These are phyloP conservation scores for Podarcis cretensis DNA, from an alignment of 2,113 vertebrate genomes.

Conservation along the genomic window DNA sequence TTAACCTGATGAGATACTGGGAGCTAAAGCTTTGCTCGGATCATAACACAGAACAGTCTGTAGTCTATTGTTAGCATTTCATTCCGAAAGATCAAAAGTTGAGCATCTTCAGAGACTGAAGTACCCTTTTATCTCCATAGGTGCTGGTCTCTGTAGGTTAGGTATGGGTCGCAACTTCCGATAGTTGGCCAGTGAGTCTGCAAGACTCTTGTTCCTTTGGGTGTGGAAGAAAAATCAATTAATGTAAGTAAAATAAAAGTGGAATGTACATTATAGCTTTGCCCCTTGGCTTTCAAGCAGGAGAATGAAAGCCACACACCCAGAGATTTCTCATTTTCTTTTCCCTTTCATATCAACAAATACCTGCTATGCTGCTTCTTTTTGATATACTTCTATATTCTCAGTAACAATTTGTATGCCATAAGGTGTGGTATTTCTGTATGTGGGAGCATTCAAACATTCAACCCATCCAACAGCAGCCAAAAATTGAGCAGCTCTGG, in stretches of 20 bases:
- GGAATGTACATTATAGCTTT: not conserved
- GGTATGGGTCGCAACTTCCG: not conserved
- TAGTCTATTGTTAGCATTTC: conserved; percentile 30
- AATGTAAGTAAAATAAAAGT: not conserved
- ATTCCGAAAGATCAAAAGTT: conserved; percentile 34
- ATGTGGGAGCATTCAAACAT: not conserved
- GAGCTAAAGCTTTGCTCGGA: not conserved
- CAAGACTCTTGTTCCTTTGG: not conserved
- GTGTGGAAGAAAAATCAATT: not conserved
- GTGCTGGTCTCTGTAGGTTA: conserved; percentile 7
- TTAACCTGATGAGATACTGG: conserved; percentile 1
- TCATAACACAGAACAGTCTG: conserved; percentile 16
- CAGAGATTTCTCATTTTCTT: not conserved
- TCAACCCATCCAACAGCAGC: not conserved
- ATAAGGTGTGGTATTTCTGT: not conserved
- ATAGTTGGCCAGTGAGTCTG: not conserved
- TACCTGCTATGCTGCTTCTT: not conserved
- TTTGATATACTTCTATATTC: not conserved
- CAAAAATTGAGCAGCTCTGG: not conserved
- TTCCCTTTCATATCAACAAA: not conserved
- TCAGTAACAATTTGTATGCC: not conserved
- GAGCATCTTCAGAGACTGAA: conserved; percentile 18
- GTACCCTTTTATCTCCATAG: not conserved
- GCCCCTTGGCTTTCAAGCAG: not conserved
- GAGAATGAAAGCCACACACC: conserved; percentile 7